phyloP scores from a whole-genome alignment of 1,140 invertebrate genomes.

The Neodiprion lecontei region DNA sequence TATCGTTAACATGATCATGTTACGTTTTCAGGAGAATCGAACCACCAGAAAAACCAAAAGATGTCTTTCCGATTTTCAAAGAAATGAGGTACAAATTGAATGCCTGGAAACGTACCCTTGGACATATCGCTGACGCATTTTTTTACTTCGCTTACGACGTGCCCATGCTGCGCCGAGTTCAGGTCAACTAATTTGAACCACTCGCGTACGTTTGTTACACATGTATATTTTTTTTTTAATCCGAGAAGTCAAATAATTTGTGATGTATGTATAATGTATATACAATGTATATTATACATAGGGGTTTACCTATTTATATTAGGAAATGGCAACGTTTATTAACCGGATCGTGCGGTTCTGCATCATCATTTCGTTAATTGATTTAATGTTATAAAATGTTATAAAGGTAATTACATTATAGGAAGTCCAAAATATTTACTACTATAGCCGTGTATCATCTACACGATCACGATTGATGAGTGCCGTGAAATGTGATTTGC shows the following conservation, averaged over 20 bases:
- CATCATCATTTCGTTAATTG: too few relatives aligned
- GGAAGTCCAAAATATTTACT: too few relatives aligned
- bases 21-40: slow-evolving; percentile 31
- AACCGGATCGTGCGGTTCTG: too few relatives aligned
- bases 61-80: slow-evolving; percentile 45
- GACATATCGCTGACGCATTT: slow-evolving; percentile 58
- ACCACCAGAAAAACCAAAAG: slow-evolving; percentile 27
- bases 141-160: slow-evolving; percentile 58
- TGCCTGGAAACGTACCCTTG: slow-evolving; percentile 50
- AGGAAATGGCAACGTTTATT: neutral
- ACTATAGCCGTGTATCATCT: too few relatives aligned
- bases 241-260: neutral
- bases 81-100: slow-evolving; percentile 55
- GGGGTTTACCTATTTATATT: neutral
- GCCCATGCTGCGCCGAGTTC: slow-evolving; percentile 54
- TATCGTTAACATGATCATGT: slow-evolving; percentile 18
- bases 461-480: too few relatives aligned
- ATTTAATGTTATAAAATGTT: too few relatives aligned
- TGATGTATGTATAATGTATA: neutral
- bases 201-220: neutral
- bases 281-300: neutral
- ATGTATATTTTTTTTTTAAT: neutral
- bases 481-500: too few relatives aligned
- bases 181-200: slow-evolving; percentile 23
- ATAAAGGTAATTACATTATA: too few relatives aligned